Conservation (phyloP, 2,113 vertebrate species). For the Thunnus thynnus region DNA sequence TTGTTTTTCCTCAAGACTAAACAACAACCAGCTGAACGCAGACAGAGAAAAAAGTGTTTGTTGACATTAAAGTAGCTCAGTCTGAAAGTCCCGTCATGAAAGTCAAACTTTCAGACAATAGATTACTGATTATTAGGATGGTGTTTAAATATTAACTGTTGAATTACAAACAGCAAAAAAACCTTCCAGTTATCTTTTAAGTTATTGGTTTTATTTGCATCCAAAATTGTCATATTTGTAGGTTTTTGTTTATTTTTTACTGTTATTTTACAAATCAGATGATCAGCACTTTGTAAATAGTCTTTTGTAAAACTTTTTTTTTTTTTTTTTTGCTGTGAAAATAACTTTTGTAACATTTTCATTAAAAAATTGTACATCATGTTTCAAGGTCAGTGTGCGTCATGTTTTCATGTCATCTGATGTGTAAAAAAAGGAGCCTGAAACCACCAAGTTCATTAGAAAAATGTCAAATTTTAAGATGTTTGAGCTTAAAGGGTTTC, state of each 20-base stretch:
- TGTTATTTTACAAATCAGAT: constrained; percentile 16
- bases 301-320: constrained; percentile 43
- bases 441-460: neutral
- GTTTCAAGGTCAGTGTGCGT: neutral
- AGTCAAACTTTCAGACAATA: neutral
- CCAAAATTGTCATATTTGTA: neutral
- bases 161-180: too few species aligned
- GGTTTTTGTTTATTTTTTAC: neutral
- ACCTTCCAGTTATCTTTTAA: neutral
- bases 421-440: neutral
- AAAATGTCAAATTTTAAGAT: neutral
- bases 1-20: constrained; percentile 64
- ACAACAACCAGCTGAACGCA: constrained; percentile 39
- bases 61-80: constrained; percentile 44
- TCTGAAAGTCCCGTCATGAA: constrained; percentile 6
- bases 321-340: too few species aligned
- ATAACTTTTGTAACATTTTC: constrained; percentile 33
- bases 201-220: constrained; percentile 6
- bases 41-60: constrained; percentile 40
- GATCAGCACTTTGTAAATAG: constrained; percentile 80
- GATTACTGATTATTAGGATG: neutral
- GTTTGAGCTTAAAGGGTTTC: too few species aligned
- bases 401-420: neutral
- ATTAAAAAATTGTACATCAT: constrained; percentile 54
- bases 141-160: too few species aligned